Conservation (phyloP, 2,888 invertebrate species). For the Steinernema hermaphroditum region DNA sequence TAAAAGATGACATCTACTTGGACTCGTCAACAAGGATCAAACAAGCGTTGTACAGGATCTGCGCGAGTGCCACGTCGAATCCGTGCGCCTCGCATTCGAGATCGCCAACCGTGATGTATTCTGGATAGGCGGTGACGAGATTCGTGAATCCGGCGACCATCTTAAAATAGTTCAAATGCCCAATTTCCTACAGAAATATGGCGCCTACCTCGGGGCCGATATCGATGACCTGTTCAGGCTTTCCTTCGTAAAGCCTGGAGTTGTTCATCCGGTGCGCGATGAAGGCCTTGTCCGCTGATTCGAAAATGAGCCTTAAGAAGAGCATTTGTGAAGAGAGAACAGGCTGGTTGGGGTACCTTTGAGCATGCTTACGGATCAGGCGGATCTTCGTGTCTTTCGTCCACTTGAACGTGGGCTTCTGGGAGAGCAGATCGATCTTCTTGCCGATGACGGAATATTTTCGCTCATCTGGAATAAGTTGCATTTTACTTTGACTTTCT, state of each 20-base stretch:
- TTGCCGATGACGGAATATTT: slow-evolving; percentile 40
- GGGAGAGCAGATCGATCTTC: slow-evolving; percentile 38
- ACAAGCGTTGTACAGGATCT: slow-evolving; percentile 38
- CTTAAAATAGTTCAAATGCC: slow-evolving; percentile 36
- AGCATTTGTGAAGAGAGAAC: slow-evolving; percentile 17
- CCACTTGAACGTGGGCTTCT: slow-evolving; percentile 39
- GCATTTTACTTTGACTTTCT: slow-evolving; percentile 22
- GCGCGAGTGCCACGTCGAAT: slow-evolving; percentile 35
- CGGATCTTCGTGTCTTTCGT: slow-evolving; percentile 47
- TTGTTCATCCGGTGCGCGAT: slow-evolving; percentile 60
- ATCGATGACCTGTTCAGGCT: slow-evolving; percentile 50
- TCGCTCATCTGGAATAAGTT: slow-evolving; percentile 41
- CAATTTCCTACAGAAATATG: neutral
- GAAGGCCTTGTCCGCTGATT: slow-evolving; percentile 51
- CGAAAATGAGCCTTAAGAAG: slow-evolving; percentile 53
- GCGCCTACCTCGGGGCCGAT: slow-evolving; percentile 43
- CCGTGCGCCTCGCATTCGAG: slow-evolving; percentile 34
- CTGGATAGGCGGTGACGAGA: slow-evolving; percentile 51
- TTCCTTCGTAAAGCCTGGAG: slow-evolving; percentile 53
- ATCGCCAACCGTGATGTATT: slow-evolving; percentile 49
- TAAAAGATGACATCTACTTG: slow-evolving; percentile 1
- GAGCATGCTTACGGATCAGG: slow-evolving; percentile 57
- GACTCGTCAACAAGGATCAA: slow-evolving; percentile 34
- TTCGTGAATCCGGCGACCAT: slow-evolving; percentile 36
- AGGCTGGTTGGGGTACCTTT: slow-evolving; percentile 43